Evolutionary conservation across 2,888 invertebrate species (phyloP), one percentile per base, ranked within the genome.

Genomic region (Noctua pronuba): DNA sequence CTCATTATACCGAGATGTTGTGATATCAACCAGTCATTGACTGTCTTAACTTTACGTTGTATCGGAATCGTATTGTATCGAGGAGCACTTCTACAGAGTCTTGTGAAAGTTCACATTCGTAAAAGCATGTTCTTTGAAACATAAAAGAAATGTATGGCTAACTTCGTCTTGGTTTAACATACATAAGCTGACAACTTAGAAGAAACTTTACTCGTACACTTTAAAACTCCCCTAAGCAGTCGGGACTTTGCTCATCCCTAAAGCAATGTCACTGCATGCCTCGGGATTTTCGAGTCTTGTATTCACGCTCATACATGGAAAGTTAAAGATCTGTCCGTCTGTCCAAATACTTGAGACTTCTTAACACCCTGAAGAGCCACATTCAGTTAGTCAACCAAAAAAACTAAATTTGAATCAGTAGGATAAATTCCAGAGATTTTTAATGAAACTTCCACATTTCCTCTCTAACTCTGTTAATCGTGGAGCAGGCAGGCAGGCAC

Each of bases 1-100:
- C 68, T 85, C 86, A 88, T 89, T 84, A 85, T 75, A 74, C 66
- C 77, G 82, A 75, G 66, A 86, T 84, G 77, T 83, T 79, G 55
- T 82, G 82, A 85, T 80, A 87, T 77, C 86, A 77, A 67, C 67
- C 73, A 80, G 80, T 84, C 86, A 87, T 80, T 79, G 66, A 79
- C 83, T 71, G 73, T 72, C 81, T 69, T 73, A 69, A 62, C 74
- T 80, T 75, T 73, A 75, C 73, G 67, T 60, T 75, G 78, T 72
- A 70, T 62, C 38, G 58, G 24, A 66, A 58, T 64, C 71, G 46
- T 72, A 78, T 80, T 69, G 69, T 71, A 52, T 55, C 52, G 38
- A 52, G 58, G 70, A 66, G 66, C 31, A 66, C 16, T 70, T 70
- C 49, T 67, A 21, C 18, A 70, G n/a, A 58, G 52, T 64, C n/a